A percentile compares a stretch with the other conserved stretches of the same genome.
Conservation (phyloP, 2,113 vertebrate genomes). For the Etheostoma cragini region DNA sequence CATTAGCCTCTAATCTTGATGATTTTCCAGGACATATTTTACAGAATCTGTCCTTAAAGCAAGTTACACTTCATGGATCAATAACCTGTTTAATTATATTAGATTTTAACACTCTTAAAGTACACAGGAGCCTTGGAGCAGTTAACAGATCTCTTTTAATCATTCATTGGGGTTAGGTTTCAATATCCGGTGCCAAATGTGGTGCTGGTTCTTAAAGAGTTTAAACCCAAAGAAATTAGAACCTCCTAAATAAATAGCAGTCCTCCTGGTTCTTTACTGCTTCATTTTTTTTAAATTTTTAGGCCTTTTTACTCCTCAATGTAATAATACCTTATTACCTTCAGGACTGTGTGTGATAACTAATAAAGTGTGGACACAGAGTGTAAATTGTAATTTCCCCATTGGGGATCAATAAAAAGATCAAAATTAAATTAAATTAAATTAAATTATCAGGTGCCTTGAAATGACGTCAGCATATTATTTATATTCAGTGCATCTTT, state of each 20-base stretch:
- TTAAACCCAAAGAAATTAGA: conserved; percentile 26
- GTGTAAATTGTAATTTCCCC: no score
- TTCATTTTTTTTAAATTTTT: conserved; percentile 48
- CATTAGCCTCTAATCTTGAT: conserved; percentile 44
- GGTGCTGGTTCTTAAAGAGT: conserved; percentile 6
- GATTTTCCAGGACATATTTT: conserved; percentile 24
- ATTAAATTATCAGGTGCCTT: conserved; percentile 50
- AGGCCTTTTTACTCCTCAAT: no score
- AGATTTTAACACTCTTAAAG: conserved; percentile 30
- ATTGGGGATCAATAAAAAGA: no score
- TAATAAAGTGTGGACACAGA: no score
- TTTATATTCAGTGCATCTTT: conserved; percentile 54
- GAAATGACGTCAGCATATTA: conserved; percentile 35
- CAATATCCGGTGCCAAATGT: not conserved
- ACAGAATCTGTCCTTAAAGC: conserved; percentile 12
- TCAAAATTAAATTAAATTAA: no score
- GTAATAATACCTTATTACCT: conserved; percentile 64
- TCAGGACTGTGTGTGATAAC: no score
- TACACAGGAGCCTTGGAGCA: not conserved
- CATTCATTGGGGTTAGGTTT: not conserved
- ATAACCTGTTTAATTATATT: conserved; percentile 21
- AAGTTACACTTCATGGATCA: conserved; percentile 3
- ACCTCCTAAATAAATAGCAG: conserved; percentile 14
- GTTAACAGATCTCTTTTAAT: not conserved
- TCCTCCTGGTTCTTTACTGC: conserved; percentile 28